Evolutionary conservation across 2,113 vertebrate species (phyloP), one percentile per base, ranked within the genome.

Genomic region (Pachycephala philippinensis): DNA sequence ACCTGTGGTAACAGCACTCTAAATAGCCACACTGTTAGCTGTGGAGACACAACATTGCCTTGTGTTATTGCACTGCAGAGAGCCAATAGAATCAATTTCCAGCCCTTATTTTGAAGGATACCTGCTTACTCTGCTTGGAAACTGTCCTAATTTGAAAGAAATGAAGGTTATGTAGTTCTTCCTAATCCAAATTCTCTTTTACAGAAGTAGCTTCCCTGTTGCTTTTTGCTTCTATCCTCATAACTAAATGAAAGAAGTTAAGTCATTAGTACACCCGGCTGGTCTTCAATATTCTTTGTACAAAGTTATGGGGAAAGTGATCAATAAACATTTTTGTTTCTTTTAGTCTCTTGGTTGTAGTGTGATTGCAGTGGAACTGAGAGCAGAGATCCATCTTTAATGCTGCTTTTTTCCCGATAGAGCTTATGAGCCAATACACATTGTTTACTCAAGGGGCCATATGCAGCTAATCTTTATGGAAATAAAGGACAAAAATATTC

Each of bases 401-500:
- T 11, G n/a, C 72, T 28, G 54, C 71, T 77, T 93, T 89, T 94
- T 85, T 35, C 94, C 87, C 60, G 4, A 4, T 13, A 95, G 96
- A 94, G 83, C 57, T 93, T 13, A 15, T 28, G 59, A 96, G 86
- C 94, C 95, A 86, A 84, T 90, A 88, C 57, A 37, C 53, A 40
- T 75, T 93, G 93, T 95, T 97, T 97, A 95, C 85, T 95, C 95
- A 87, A 26, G 37, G 85, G 95, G 94, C 95, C 76, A 65, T 86
- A 54, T 61, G 94, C 94, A 97, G 93, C 96, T 97, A 96, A 97
- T 97, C 91, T 98, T 96, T 95, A 98, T 97, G 97, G 97, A 98
- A 98, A 98, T 97, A 97, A 96, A 97, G 90, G 93, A 95, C 44
- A 80, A 85, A 97, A 97, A 97, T 97, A 98, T 98, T 98, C 96